These are phyloP conservation scores for Himantopus leucocephalus DNA, from an alignment of 2,113 vertebrate genomes.

Conservation along the genomic window DNA sequence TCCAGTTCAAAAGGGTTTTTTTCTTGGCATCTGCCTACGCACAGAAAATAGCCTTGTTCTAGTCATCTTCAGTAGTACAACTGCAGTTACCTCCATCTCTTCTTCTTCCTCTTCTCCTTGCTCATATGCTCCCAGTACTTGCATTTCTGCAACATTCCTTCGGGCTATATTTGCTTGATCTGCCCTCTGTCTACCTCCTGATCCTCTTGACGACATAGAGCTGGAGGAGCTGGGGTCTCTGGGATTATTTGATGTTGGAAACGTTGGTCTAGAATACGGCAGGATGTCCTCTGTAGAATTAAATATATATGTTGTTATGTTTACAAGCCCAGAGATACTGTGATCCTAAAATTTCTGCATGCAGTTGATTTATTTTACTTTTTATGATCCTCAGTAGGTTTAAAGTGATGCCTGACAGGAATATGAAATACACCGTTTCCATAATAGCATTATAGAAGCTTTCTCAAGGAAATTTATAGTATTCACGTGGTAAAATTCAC, in stretches of 20 bases:
- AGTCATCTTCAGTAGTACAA: not conserved
- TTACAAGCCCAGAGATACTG: not conserved
- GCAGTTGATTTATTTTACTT: not conserved
- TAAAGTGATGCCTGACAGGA: not conserved
- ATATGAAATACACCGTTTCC: not conserved
- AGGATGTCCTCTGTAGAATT: slow-evolving; percentile 89
- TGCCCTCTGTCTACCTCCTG: slow-evolving; percentile 89
- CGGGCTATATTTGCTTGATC: slow-evolving; percentile 83
- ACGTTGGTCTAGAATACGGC: slow-evolving; percentile 95
- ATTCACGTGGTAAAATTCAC: not conserved
- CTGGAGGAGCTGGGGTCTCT: slow-evolving; percentile 97
- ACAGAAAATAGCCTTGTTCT: not conserved
- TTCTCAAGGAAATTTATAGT: slow-evolving; percentile 5
- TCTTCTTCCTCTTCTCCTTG: slow-evolving; percentile 87
- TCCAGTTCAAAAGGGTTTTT: not conserved
- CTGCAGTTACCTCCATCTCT: slow-evolving; percentile 85
- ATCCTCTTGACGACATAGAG: slow-evolving; percentile 96
- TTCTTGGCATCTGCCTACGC: not conserved
- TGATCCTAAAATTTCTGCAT: not conserved
- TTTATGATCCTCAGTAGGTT: not conserved
- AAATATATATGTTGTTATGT: not conserved
- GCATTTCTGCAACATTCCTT: slow-evolving; percentile 89
- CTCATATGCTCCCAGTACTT: slow-evolving; percentile 88
- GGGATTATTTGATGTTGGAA: slow-evolving; percentile 91
- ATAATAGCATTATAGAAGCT: not conserved